Evolutionary conservation across 92 coral and sea anemone genomes (phyloP), one percentile per base, ranked within the genome.

Genomic region (Pocillopora meandrina): DNA sequence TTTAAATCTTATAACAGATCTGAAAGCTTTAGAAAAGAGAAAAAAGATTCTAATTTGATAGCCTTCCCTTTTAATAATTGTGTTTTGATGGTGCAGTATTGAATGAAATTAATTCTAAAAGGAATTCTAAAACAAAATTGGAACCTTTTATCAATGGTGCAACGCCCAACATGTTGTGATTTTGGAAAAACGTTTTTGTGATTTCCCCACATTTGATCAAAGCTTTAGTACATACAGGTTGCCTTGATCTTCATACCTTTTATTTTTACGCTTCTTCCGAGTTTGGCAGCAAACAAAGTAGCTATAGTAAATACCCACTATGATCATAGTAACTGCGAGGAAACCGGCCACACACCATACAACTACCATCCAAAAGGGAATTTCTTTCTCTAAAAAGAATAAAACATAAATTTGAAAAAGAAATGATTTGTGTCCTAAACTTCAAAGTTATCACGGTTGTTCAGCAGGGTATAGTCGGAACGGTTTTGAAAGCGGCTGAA

Each of bases 321-420:
- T 56, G 12, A 91, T 65, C 88, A 88, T 72, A 23, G 75, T 69
- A 15, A 81, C 8, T 0, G 85, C 79, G 20, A 91, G 85, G 62
- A 91, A 55, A 65, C 90, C 90, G 64, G 80, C 94, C 12, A 90
- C 91, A 42, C 85, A 66, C 94, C 94, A 91, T 14, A 91, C 82
- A 36, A 88, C 68, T 42, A 88, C 61, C 67, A 91, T 85, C 92
- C 94, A 88, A 57, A 80, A 78, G 6, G 94, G 92, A 21, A 88
- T 68, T 8, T 85, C 94, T 33, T 71, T 63, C 8, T 74, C 78
- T 52, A 23, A 33, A 74, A 33, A 20, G 18, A 1, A 12, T 26
- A 17, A 16, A 60, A 56, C 5, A 63, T 47, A 21, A 26, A 9
- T 36, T n/a, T 58, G 42, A 68, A 70, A 31, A 17, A 33, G 81